Evolutionary conservation across 2,888 invertebrate species (phyloP), one percentile per base, ranked within the genome.

Genomic region (Mantis religiosa): DNA sequence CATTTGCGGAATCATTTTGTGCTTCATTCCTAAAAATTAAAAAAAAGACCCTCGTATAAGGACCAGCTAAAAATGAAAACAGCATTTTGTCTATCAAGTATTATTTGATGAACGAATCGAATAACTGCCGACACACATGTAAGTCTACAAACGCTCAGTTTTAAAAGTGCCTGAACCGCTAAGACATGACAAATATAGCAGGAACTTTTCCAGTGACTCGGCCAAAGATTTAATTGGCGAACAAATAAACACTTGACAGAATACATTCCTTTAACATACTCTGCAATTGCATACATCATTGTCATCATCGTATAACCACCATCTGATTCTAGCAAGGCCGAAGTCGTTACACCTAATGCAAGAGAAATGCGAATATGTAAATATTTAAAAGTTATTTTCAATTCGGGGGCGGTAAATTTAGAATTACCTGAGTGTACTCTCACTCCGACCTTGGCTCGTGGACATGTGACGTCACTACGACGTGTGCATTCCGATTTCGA

Each of bases 401-500:
- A 71, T 71, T 71, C 54, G 54, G 54, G 54, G 54, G 54, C 54
- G 25, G 54, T 71, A 71, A 71, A 71, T 71, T 71, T 71, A 71
- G 54, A 71, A 71, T 71, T 71, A 71, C 54, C 54, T 71, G 54
- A 71, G 54, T 71, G 54, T 71, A 71, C 54, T 71, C 54, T 71
- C 54, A 71, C 54, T 71, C 54, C 85, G 85, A 85, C 85, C 85
- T 85, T 85, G 85, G 85, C 85, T 47, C n/a, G 27, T 27, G 47
- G 27, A 47, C 85, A 28, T n/a, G n/a, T n/a, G 41, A 47, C 85
- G 85, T 85, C 85, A 85, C 47, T n/a, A 12, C n/a, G 85, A 85
- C 85, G 85, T 85, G 47, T 47, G 85, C 85, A 85, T 47, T 85
- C 85, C 85, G 85, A 85, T 71, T 71, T 71, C 54, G 54, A 71